Conservation (phyloP, 1,140 invertebrate species). For the Drosophila sturtevanti region DNA sequence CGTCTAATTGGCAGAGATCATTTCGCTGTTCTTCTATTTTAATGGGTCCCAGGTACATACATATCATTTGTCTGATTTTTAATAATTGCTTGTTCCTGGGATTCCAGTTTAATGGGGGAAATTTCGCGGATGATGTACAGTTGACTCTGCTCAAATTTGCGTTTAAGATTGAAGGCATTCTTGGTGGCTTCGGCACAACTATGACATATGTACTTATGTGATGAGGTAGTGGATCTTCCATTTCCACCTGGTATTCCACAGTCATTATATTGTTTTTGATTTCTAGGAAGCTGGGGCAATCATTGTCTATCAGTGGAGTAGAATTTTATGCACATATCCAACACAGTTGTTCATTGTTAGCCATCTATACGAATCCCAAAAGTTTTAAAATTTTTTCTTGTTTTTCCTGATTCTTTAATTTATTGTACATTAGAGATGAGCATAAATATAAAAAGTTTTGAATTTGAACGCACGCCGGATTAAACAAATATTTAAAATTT, state of each 20-base stretch:
- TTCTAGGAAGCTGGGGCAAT: not conserved
- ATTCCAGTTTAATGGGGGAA: not conserved
- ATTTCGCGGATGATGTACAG: not conserved
- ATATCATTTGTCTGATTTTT: not conserved
- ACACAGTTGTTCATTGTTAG: not conserved
- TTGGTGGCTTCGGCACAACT: not conserved
- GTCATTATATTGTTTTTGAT: not conserved
- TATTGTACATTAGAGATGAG: no score
- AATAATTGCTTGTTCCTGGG: not conserved
- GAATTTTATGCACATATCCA: not conserved
- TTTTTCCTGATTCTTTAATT: not conserved
- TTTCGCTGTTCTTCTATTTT: not conserved
- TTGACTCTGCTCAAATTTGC: not conserved
- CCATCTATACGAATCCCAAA: not conserved
- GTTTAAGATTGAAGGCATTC: not conserved
- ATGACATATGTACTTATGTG: not conserved
- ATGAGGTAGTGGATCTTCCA: not conserved
- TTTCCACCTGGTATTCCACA: not conserved
- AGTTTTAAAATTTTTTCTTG: not conserved
- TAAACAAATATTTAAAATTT: no score
- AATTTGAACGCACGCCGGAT: no score
- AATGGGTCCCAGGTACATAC: not conserved
- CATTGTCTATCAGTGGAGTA: not conserved
- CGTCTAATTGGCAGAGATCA: not conserved
- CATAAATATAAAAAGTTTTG: no score